Conservation (phyloP, 2,797 vertebrate species). For the Naso thynnoides region DNA sequence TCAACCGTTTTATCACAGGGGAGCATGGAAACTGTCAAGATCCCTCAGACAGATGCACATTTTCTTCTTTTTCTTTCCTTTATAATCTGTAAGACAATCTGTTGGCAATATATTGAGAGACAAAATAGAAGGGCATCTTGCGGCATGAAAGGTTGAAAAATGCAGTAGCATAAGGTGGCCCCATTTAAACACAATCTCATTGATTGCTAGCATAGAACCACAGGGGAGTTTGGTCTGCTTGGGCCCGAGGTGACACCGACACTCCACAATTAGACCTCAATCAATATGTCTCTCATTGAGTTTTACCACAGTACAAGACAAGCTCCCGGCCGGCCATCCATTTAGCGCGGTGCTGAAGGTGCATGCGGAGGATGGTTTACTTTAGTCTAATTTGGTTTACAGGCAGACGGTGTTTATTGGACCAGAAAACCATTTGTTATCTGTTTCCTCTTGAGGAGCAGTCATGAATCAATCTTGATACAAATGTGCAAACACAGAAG, state of each 20-base stretch:
- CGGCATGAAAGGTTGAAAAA: constrained; percentile 36
- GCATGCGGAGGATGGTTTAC: constrained; percentile 58
- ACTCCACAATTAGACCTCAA: constrained; percentile 48
- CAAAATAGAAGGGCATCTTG: constrained; percentile 4
- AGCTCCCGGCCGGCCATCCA: constrained; percentile 24
- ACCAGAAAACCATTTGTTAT: constrained; percentile 79
- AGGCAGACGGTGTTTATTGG: constrained; percentile 71
- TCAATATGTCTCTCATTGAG: constrained; percentile 62
- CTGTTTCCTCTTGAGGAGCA: constrained; percentile 70
- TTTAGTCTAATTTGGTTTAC: constrained; percentile 72
- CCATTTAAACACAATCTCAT: constrained; percentile 57
- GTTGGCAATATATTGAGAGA: constrained; percentile 18
- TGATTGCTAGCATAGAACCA: constrained; percentile 63
- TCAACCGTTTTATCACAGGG: constrained; percentile 53
- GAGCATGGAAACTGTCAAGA: constrained; percentile 15
- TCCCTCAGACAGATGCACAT: constrained; percentile 4
- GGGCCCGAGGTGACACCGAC: constrained; percentile 57
- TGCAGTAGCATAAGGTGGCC: constrained; percentile 18
- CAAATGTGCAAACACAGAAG: constrained; percentile 80
- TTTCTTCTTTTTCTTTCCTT: background rate
- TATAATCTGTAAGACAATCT: background rate
- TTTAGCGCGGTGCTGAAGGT: constrained; percentile 34
- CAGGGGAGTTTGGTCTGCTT: constrained; percentile 44
- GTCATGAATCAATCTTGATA: constrained; percentile 76
- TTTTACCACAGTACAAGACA: constrained; percentile 32